Percentiles rank a stretch among this genome's conserved stretches.
Conservation (phyloP, 53 echinoderm and acorn worm species). For the Mesocentrotus franciscanus region DNA sequence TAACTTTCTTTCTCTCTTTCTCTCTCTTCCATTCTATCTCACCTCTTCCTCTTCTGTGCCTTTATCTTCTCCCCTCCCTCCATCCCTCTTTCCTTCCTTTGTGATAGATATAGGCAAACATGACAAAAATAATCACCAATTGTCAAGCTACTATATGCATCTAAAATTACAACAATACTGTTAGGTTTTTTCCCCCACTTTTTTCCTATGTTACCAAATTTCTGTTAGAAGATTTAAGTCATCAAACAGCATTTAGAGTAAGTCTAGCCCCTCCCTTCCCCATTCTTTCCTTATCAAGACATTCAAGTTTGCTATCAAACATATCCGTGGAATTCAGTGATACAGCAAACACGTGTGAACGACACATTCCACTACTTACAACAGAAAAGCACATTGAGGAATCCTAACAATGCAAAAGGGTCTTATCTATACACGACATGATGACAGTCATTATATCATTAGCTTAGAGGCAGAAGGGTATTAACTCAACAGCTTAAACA, state of each 20-base stretch:
- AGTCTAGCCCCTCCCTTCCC: too few species aligned
- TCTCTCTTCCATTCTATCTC: background rate
- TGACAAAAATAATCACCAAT: too few species aligned
- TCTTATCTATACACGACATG: background rate
- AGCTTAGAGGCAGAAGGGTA: background rate
- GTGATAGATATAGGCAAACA: too few species aligned
- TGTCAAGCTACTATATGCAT: too few species aligned
- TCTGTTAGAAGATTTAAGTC: too few species aligned
- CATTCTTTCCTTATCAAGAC: too few species aligned
- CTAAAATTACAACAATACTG: too few species aligned
- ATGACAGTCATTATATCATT: background rate
- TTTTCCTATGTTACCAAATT: too few species aligned
- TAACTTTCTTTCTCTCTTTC: background rate
- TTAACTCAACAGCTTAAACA: background rate
- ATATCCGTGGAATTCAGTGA: background rate
- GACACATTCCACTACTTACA: background rate
- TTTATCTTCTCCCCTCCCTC: background rate
- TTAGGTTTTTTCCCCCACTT: too few species aligned
- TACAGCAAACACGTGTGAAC: conserved; percentile 11
- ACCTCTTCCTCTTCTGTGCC: background rate
- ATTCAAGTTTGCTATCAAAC: background rate
- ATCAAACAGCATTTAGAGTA: too few species aligned
- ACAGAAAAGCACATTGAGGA: background rate
- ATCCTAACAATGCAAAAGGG: background rate
- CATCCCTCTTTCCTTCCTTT: too few species aligned